Evolutionary conservation across 2,797 vertebrate genomes (phyloP), one percentile per base, ranked within the genome.

Genomic region (Clangula hyemalis): DNA sequence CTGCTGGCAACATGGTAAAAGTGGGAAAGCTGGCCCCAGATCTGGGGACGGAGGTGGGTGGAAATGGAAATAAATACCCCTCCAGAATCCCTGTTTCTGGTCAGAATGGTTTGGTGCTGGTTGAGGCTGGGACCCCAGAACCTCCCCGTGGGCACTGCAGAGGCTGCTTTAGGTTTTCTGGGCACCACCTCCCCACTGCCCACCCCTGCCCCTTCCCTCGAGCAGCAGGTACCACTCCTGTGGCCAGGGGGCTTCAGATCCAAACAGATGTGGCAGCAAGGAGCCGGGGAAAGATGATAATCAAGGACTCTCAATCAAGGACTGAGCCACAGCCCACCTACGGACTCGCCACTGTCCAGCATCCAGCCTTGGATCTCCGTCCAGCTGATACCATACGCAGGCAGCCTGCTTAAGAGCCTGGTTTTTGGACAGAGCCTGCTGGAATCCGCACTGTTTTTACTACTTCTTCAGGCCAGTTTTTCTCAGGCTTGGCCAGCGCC

Each of bases 381-480:
- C 73, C 81, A 86, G 69, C 73, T 89, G 94, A 95, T 93, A 86
- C 58, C 62, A 10, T 79, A 43, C 1, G 0, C 68, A 79, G 43
- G 72, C 47, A 58, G 38, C 24, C 73, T 68, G 13, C 79, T 76
- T 51, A 38, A 81, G 61, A 60, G 56, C 32, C 61, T 38, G 58
- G 30, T 24, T 71, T 76, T 86, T 91, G 89, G 85, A 89, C 32
- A 28, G 77, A 86, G 89, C 41, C 41, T 66, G 41, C 54, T 95
- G 94, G 88, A 93, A 83, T 62, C 70, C 34, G 39, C 5, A 8
- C 69, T 86, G 64, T 13, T 95, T 95, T 95, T 58, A 89, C 68
- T 82, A 21, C 77, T 86, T 66, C 76, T 66, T 53, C 77, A 86
- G 72, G 72, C 91, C 85, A 91, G 80, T 65, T 93, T 91, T 91